phyloP scores from a whole-genome alignment of 2,888 invertebrate species.

The Isotomurus palustris region DNA sequence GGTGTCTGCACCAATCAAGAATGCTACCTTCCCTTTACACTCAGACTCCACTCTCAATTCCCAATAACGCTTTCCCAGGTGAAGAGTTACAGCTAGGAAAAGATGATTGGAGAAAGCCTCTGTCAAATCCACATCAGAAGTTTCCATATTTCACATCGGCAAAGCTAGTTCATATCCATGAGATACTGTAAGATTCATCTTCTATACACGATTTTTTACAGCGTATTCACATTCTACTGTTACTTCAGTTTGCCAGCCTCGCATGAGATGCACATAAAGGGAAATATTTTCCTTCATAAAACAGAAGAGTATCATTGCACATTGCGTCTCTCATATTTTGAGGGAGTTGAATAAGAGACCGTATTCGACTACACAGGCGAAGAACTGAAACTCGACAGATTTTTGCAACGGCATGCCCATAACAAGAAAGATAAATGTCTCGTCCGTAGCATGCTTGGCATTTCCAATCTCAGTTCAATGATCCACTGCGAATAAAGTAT shows the following conservation, averaged over 20 bases:
- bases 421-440: conserved; percentile 38
- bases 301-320: conserved; percentile 9
- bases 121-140: not conserved
- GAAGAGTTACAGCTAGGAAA: not conserved
- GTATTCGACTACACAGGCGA: conserved; percentile 25
- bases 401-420: conserved; percentile 38
- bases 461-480: conserved; percentile 13
- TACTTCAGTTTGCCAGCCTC: not conserved
- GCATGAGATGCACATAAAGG: conserved; percentile 1
- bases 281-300: conserved; percentile 2
- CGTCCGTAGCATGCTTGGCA: conserved; percentile 27
- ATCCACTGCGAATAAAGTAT: conserved; percentile 7
- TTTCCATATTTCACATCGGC: not conserved
- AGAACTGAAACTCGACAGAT: conserved; percentile 44
- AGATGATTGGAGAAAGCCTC: not conserved
- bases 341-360: too few species aligned
- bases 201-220: too few species aligned
- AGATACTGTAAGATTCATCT: too few species aligned
- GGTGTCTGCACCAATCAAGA: too few species aligned
- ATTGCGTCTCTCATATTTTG: not conserved
- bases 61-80: not conserved
- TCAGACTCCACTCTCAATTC: not conserved
- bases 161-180: too few species aligned
- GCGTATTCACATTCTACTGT: too few species aligned
- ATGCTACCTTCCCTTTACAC: not conserved